These are phyloP conservation scores for Drosophila parabipectinata DNA, from an alignment of 1,140 invertebrate genomes.

Conservation along the genomic window DNA sequence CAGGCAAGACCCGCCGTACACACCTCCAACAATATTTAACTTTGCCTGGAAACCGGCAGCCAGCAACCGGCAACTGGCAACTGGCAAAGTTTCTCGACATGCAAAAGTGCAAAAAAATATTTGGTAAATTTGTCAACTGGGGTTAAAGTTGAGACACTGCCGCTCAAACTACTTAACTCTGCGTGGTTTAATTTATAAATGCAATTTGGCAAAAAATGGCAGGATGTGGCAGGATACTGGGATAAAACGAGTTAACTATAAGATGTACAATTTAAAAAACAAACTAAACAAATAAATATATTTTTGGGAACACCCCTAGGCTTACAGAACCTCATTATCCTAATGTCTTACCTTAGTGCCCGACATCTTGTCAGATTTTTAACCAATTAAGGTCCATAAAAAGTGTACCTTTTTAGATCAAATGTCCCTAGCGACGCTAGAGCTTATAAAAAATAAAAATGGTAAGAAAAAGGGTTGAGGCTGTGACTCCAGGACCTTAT, in stretches of 20 bases:
- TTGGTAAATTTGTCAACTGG: constrained; percentile 48
- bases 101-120: constrained; percentile 36
- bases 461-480: constrained; percentile 6
- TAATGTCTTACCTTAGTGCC: constrained; percentile 28
- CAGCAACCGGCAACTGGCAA: constrained; percentile 8
- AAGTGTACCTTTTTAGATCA: constrained; percentile 25
- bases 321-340: not conserved
- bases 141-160: constrained; percentile 29
- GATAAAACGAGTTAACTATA: too few relatives aligned
- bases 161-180: constrained; percentile 31
- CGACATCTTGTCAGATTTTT: constrained; percentile 45
- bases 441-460: constrained; percentile 12
- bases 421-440: constrained; percentile 15
- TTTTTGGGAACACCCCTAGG: too few relatives aligned
- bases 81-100: constrained; percentile 43
- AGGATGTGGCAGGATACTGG: not conserved
- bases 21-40: constrained; percentile 33
- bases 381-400: constrained; percentile 44
- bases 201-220: constrained; percentile 22
- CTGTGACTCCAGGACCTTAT: constrained; percentile 18
- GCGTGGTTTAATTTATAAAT: constrained; percentile 24
- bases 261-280: too few relatives aligned
- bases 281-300: too few relatives aligned
- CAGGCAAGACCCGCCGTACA: constrained; percentile 15
- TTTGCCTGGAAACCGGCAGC: constrained; percentile 16